Conservation (phyloP, 2,113 vertebrate species). For the Tapirus terrestris region DNA sequence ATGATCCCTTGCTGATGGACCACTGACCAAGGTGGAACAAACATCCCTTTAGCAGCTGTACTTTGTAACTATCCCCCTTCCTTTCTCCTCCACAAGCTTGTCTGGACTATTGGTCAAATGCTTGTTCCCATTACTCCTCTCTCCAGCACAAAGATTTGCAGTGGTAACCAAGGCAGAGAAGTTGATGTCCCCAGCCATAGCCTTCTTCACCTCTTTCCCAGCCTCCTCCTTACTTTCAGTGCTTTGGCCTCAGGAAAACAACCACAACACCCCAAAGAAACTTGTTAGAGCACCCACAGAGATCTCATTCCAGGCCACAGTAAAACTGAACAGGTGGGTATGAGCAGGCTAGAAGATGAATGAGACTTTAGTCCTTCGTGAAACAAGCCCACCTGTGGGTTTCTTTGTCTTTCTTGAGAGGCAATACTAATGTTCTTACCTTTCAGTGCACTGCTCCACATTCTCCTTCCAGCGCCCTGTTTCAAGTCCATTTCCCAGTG, state of each 20-base stretch:
- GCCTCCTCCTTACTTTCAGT: not conserved
- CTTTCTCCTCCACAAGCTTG: not conserved
- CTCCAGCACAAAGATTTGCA: no score
- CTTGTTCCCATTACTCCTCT: not conserved
- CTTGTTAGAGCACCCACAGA: not conserved
- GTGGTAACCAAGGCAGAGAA: not conserved
- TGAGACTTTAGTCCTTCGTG: not conserved
- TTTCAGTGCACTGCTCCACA: not conserved
- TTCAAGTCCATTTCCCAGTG: not conserved
- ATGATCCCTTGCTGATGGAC: not conserved
- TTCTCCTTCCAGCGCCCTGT: accelerated
- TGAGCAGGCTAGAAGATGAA: not conserved
- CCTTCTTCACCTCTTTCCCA: not conserved
- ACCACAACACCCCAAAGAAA: not conserved
- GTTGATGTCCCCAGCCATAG: not conserved
- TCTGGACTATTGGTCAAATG: not conserved
- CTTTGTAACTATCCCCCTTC: not conserved
- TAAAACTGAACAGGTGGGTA: not conserved
- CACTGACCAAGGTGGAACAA: not conserved
- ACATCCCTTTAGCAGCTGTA: not conserved
- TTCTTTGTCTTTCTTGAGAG: not conserved
- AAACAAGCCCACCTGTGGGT: not conserved
- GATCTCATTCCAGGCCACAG: not conserved
- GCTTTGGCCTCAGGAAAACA: not conserved
- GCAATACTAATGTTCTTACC: not conserved